Conservation (phyloP, 2,113 vertebrate genomes). For the Typhlomys cinereus region DNA sequence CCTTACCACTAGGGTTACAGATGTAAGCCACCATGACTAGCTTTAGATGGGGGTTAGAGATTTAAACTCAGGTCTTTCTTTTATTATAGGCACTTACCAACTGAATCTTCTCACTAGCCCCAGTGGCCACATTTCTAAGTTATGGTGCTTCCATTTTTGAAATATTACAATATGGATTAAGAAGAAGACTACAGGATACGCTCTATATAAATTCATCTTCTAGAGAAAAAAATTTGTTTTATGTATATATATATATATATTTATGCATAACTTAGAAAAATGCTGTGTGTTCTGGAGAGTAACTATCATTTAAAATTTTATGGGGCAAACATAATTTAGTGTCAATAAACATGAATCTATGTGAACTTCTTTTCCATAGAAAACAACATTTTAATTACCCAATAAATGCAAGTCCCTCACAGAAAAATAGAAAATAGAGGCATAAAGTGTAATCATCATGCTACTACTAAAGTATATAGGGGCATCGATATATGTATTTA, state of each 20-base stretch:
- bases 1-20: too few relatives aligned
- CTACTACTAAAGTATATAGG: background rate
- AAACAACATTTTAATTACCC: conserved; percentile 4
- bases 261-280: background rate
- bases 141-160: background rate
- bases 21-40: too few relatives aligned
- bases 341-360: conserved; percentile 25
- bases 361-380: background rate
- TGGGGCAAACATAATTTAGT: background rate
- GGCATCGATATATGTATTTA: background rate
- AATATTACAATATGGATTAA: conserved; percentile 3
- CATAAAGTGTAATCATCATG: background rate
- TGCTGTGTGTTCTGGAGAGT: background rate
- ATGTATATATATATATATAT: background rate
- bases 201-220: background rate
- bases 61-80: background rate
- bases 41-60: background rate
- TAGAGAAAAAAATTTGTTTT: background rate
- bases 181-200: background rate
- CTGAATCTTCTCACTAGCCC: background rate
- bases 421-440: background rate
- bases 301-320: conserved; percentile 9
- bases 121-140: background rate
- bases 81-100: background rate
- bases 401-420: background rate